phyloP scores from a whole-genome alignment of 2,113 vertebrate genomes.

The Nibea albiflora region DNA sequence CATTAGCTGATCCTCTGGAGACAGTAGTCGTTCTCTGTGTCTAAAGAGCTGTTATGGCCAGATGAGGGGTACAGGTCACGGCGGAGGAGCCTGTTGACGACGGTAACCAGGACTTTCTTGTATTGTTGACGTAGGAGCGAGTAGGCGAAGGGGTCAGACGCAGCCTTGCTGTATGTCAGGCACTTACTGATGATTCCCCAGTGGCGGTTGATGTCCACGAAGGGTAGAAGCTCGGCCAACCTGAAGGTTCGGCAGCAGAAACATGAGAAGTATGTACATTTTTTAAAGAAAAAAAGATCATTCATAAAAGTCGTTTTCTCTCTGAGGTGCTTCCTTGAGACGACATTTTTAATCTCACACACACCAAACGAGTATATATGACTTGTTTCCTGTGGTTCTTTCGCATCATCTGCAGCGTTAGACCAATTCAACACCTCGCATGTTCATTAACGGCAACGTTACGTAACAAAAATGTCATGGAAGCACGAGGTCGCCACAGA shows the following conservation, averaged over 20 bases:
- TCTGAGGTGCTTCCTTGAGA: not conserved
- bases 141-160: conserved; percentile 87
- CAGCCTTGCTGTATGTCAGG: conserved; percentile 91
- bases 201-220: conserved; percentile 87
- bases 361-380: too few relatives aligned
- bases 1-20: conserved; percentile 87
- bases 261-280: conserved; percentile 8
- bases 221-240: conserved; percentile 88
- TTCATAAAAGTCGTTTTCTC: not conserved
- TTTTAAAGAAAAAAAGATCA: too few relatives aligned
- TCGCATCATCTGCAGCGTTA: too few relatives aligned
- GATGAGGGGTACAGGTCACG: conserved; percentile 88
- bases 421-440: too few relatives aligned
- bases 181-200: conserved; percentile 91
- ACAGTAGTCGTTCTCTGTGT: conserved; percentile 89
- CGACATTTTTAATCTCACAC: not conserved
- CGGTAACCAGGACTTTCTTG: conserved; percentile 87
- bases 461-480: not conserved
- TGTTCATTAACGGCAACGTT: not conserved
- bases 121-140: conserved; percentile 88
- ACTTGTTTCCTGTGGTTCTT: not conserved
- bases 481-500: conserved; percentile 1
- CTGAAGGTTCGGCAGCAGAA: conserved; percentile 72
- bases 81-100: conserved; percentile 85
- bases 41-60: conserved; percentile 88